Evolutionary conservation across 1,140 invertebrate genomes (phyloP), one percentile per base, ranked within the genome.

Genomic region (Agrypnia vestita): DNA sequence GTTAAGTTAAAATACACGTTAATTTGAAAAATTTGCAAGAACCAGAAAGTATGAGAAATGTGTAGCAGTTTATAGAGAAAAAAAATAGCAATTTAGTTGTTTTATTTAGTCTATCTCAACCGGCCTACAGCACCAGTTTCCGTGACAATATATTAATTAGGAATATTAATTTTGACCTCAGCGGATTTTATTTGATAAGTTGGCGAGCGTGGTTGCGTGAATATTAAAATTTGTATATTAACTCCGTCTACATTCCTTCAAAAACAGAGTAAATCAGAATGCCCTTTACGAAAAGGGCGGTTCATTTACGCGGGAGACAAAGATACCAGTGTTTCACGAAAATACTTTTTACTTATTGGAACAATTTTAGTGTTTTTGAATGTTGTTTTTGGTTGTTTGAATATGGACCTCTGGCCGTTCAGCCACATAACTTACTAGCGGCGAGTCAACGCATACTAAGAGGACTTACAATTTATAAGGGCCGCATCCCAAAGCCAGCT

Each of bases 201-300:
- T 13, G 13, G 35, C 61, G 61, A 19, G 61, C 61, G 61, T 64
- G 25, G 19, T n/a, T 43, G 21, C 19, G 61, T 25, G 61, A 64
- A 64, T 64, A 64, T 64, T 64, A 64, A 64, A 64, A 64, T 64
- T 59, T 64, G 59, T 64, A 64, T 64, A 64, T 64, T 64, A 64
- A 43, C 19, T 64, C 13, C 61, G 35, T 59, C 55, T 21, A 12
- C 17, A 21, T 21, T 11, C 55, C 17, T 19, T 19, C 55, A 15
- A 10, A 21, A 17, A 19, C 15, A 9, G 7, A 10, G 15, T 12
- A 15, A 8, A 59, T 15, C 4, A 59, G 17, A 3, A n/a, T 15
- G 55, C 15, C 17, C 17, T 12, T 59, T 19, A 59, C 8, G 15
- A 59, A 35, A 59, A 21, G 17, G 55, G 55, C 17, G 17, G 15